These are phyloP conservation scores for Sphaeridia pumilis DNA, from an alignment of 2,888 invertebrate genomes.

Conservation along the genomic window DNA sequence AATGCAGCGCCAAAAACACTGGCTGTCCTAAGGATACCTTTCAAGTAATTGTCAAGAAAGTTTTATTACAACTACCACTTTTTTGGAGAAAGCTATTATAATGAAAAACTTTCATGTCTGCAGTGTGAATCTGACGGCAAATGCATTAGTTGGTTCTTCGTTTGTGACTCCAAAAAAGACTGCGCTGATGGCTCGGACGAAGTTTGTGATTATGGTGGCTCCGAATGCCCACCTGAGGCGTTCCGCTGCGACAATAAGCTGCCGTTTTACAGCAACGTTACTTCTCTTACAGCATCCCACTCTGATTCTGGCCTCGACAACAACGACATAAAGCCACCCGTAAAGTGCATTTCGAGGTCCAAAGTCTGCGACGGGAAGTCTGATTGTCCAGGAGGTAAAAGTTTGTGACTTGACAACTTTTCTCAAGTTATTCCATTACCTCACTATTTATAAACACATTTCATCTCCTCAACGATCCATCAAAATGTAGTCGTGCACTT, in stretches of 20 bases:
- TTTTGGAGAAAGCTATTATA: no score
- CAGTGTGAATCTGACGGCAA: slow-evolving; percentile 73
- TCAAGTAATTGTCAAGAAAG: no score
- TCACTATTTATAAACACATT: no score
- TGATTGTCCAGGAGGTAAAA: slow-evolving; percentile 41
- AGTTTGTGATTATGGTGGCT: slow-evolving; percentile 53
- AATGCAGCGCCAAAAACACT: slow-evolving; percentile 54
- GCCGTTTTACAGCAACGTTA: not conserved
- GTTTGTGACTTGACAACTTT: no score
- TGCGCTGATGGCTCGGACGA: slow-evolving; percentile 78
- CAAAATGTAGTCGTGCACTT: not conserved
- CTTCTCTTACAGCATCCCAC: not conserved
- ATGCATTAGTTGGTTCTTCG: slow-evolving; percentile 87
- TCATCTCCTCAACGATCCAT: no score
- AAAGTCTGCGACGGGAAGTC: slow-evolving; percentile 65
- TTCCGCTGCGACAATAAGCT: slow-evolving; percentile 39
- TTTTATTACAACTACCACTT: no score
- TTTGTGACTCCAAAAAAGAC: slow-evolving; percentile 73
- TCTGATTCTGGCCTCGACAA: not conserved
- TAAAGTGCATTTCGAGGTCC: slow-evolving; percentile 60
- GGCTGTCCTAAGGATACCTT: slow-evolving; percentile 78
- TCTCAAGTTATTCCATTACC: no score
- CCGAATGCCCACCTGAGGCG: slow-evolving; percentile 43
- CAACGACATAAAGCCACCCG: slow-evolving; percentile 1
- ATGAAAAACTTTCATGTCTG: slow-evolving; percentile 6